These are phyloP conservation scores for Tigriopus japonicus DNA, from an alignment of 1,140 invertebrate genomes.

Conservation along the genomic window DNA sequence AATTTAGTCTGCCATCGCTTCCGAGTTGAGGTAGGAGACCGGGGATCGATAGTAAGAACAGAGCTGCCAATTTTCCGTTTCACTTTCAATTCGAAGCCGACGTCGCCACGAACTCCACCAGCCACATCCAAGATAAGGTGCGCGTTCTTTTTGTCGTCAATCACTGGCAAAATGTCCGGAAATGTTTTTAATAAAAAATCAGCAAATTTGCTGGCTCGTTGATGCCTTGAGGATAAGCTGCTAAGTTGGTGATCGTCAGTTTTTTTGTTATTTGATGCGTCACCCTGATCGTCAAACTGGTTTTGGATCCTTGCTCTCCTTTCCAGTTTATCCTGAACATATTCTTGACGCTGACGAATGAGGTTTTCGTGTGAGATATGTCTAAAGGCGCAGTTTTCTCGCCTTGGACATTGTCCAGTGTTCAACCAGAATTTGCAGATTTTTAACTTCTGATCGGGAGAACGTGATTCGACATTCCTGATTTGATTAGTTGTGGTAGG, in stretches of 20 bases:
- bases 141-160: background rate
- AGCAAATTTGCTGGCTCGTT: background rate
- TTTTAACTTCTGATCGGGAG: background rate
- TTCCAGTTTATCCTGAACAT: no score
- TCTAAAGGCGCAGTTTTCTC: background rate
- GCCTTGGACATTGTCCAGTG: background rate
- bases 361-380: background rate
- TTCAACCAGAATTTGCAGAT: background rate
- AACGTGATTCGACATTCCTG: no score
- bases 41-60: background rate
- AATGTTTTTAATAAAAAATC: background rate
- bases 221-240: background rate
- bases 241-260: no score
- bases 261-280: background rate
- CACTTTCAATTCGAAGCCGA: slow-evolving; percentile 3
- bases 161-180: no score
- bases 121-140: slow-evolving; percentile 7
- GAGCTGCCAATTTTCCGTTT: background rate
- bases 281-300: no score
- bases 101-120: background rate
- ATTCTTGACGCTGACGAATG: no score
- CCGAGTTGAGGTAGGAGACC: background rate
- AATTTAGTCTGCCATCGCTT: slow-evolving; percentile 2
- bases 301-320: no score
- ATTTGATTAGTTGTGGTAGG: no score